Conservation (phyloP, 23 tunicate genomes). For the Diplosoma virens region DNA sequence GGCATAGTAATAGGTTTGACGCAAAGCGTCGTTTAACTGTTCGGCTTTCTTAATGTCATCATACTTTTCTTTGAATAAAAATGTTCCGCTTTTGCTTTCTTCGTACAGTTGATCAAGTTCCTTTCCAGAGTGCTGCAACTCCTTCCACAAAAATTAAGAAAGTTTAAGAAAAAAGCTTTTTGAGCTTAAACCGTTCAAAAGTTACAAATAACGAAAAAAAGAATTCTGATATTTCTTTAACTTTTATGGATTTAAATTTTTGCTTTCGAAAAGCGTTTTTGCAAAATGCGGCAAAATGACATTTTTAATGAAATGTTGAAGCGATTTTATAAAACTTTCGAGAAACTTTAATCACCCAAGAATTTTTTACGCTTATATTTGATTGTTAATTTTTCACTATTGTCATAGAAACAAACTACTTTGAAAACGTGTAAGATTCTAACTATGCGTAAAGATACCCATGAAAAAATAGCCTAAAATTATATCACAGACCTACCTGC, state of each 20-base stretch:
- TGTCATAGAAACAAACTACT: too few species aligned
- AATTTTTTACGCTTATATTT: too few species aligned
- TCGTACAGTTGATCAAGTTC: constrained; percentile 71
- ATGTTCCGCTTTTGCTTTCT: constrained; percentile 61
- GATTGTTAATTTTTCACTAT: too few species aligned
- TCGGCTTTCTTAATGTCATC: constrained; percentile 79
- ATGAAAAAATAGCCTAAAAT: too few species aligned
- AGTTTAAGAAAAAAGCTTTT: not conserved
- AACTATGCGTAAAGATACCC: too few species aligned
- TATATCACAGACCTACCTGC: too few species aligned
- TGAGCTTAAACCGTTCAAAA: not conserved
- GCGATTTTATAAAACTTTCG: too few species aligned
- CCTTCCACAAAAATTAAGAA: constrained; percentile 32
- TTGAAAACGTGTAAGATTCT: too few species aligned
- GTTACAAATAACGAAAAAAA: not conserved
- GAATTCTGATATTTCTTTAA: not conserved
- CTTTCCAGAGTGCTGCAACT: constrained; percentile 54
- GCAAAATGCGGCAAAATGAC: too few species aligned
- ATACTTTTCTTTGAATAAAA: constrained; percentile 58
- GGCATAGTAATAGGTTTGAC: constrained; percentile 62
- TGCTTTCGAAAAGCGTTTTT: too few species aligned
- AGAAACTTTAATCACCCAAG: too few species aligned
- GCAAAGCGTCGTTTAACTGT: constrained; percentile 46
- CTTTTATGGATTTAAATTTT: not conserved
- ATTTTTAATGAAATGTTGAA: too few species aligned